These are phyloP conservation scores for Toxotes jaculatrix DNA, from an alignment of 2,113 vertebrate genomes.

Conservation along the genomic window DNA sequence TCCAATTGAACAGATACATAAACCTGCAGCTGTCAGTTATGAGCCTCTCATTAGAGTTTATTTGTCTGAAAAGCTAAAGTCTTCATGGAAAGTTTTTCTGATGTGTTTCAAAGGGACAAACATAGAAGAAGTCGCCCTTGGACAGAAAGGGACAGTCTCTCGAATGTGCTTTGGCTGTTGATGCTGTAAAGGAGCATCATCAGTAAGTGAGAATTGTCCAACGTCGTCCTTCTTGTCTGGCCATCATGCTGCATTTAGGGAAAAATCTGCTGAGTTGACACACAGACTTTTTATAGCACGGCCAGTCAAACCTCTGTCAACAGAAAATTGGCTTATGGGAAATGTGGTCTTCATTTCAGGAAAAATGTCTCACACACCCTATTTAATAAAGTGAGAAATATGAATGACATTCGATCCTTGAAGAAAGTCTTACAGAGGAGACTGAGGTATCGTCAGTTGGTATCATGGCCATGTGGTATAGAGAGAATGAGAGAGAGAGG, in stretches of 20 bases:
- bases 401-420: slow-evolving; percentile 1
- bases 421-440: background rate
- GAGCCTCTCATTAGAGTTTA: background rate
- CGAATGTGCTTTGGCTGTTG: background rate
- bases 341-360: slow-evolving; percentile 12
- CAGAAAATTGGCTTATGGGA: background rate
- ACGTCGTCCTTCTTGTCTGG: too few relatives aligned
- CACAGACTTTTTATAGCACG: too few relatives aligned
- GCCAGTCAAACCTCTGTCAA: too few relatives aligned
- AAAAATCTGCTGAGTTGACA: too few relatives aligned
- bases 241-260: too few relatives aligned
- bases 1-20: background rate
- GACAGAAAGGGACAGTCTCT: too few relatives aligned
- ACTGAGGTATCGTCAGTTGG: slow-evolving; percentile 5
- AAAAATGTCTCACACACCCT: background rate
- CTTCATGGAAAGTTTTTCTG: background rate
- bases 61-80: background rate
- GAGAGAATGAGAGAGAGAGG: slow-evolving; percentile 18
- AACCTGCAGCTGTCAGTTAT: background rate
- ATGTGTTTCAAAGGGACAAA: background rate
- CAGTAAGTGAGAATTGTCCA: too few relatives aligned
- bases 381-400: slow-evolving; percentile 1
- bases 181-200: too few relatives aligned
- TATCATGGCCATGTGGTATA: slow-evolving; percentile 4
- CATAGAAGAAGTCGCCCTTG: background rate